Percentiles rank a stretch among this genome's conserved stretches.
Evolutionary conservation across 1,140 invertebrate genomes (phyloP).

Genomic region (Scylla paramamosain): DNA sequence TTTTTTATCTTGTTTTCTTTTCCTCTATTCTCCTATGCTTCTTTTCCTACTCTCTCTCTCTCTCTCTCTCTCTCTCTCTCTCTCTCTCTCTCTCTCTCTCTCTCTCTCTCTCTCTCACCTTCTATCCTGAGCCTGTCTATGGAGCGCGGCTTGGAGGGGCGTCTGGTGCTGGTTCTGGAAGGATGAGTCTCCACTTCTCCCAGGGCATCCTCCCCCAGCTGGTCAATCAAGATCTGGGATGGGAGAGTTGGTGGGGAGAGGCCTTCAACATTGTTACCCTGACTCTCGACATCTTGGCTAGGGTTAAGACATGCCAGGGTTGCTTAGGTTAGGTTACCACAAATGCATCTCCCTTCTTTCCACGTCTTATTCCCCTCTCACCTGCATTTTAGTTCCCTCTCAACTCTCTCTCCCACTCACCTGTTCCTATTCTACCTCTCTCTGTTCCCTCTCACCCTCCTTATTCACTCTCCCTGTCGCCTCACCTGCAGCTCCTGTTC

Average conservation of each 20-base stretch:
- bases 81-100: constrained; percentile 53
- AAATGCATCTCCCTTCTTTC: no score
- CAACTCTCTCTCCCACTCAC: no score
- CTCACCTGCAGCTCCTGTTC: constrained; percentile 79
- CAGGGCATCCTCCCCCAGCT: constrained; percentile 83
- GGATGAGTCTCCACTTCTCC: constrained; percentile 55
- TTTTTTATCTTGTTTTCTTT: no score
- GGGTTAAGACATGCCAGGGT: no score
- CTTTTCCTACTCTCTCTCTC: background rate
- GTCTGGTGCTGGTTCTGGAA: constrained; percentile 50
- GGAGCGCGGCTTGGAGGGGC: constrained; percentile 64
- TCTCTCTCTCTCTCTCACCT: constrained; percentile 79
- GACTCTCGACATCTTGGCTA: no score
- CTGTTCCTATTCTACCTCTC: no score
- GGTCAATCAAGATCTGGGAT: constrained; percentile 82
- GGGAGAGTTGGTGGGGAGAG: background rate
- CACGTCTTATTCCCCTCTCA: no score
- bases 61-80: background rate
- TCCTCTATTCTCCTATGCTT: no score
- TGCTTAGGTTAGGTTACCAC: no score
- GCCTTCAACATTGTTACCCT: no score
- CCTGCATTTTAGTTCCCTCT: no score
- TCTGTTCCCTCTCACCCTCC: no score
- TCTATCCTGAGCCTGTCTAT: constrained; percentile 81
- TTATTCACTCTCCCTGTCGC: background rate